These are phyloP conservation scores for Miichthys miiuy DNA, from an alignment of 2,797 vertebrate genomes.

Conservation along the genomic window DNA sequence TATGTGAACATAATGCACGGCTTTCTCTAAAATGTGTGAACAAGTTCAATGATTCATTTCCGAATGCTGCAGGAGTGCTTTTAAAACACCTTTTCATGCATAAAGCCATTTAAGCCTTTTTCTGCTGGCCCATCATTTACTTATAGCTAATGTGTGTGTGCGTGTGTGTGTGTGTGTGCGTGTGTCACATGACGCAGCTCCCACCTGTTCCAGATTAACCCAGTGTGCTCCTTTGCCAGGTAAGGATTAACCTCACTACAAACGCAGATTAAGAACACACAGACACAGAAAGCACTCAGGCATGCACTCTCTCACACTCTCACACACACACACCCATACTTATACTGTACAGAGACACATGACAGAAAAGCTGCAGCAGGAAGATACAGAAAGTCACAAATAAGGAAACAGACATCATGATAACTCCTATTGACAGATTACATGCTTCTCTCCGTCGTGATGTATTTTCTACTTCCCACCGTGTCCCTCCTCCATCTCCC, in stretches of 20 bases:
- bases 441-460: constrained; percentile 5
- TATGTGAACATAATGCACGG: neutral
- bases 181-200: constrained; percentile 35
- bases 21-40: neutral
- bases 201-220: constrained; percentile 77
- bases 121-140: constrained; percentile 26
- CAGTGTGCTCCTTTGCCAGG: constrained; percentile 59
- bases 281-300: neutral
- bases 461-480: constrained; percentile 23
- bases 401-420: constrained; percentile 4
- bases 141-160: constrained; percentile 23
- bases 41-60: neutral
- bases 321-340: neutral
- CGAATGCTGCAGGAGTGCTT: neutral
- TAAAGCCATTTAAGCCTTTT: constrained; percentile 30
- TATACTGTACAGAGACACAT: neutral
- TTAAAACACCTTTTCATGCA: constrained; percentile 25
- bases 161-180: constrained; percentile 12
- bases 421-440: constrained; percentile 49
- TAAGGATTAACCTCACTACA: constrained; percentile 73
- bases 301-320: neutral
- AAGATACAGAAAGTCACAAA: neutral
- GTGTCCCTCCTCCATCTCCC: constrained; percentile 11
- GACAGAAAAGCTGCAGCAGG: constrained; percentile 19
- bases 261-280: constrained; percentile 61